A percentile compares a stretch with the other conserved stretches of the same genome.
phyloP scores from a whole-genome alignment of 1,140 invertebrate species.

The Grapholita molesta region DNA sequence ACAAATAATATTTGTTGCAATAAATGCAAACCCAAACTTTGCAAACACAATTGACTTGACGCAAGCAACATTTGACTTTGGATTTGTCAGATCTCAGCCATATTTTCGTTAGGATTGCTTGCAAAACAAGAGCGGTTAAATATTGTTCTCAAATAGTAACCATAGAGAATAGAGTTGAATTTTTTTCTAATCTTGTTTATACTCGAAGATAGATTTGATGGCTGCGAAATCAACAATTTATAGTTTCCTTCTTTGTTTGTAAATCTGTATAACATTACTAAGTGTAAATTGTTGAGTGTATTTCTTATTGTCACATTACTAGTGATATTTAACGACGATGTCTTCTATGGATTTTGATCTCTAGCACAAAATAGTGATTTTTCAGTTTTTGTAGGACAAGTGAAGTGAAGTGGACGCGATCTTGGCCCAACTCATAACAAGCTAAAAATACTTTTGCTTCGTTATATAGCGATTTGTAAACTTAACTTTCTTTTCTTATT shows the following conservation, averaged over 20 bases:
- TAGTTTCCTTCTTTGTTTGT: constrained; percentile 14
- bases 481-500: constrained; percentile 58
- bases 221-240: constrained; percentile 17
- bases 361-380: constrained; percentile 46
- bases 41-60: no score
- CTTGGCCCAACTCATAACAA: constrained; percentile 50
- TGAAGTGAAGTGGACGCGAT: constrained; percentile 56
- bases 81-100: not conserved
- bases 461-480: constrained; percentile 50
- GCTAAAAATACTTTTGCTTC: constrained; percentile 59
- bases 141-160: not conserved
- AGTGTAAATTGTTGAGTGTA: not conserved
- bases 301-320: constrained; percentile 22
- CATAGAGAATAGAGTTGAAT: not conserved
- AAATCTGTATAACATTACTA: not conserved
- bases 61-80: no score
- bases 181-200: not conserved
- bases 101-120: not conserved
- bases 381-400: constrained; percentile 56
- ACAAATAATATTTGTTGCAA: not conserved
- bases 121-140: not conserved
- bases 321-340: constrained; percentile 49
- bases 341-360: constrained; percentile 72
- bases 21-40: not conserved
- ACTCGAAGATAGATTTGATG: constrained; percentile 13